Percentiles rank a stretch among this genome's conserved stretches.
phyloP scores from a whole-genome alignment of 35 echinoderm and acorn worm genomes.

The Apostichopus parvimensis region DNA sequence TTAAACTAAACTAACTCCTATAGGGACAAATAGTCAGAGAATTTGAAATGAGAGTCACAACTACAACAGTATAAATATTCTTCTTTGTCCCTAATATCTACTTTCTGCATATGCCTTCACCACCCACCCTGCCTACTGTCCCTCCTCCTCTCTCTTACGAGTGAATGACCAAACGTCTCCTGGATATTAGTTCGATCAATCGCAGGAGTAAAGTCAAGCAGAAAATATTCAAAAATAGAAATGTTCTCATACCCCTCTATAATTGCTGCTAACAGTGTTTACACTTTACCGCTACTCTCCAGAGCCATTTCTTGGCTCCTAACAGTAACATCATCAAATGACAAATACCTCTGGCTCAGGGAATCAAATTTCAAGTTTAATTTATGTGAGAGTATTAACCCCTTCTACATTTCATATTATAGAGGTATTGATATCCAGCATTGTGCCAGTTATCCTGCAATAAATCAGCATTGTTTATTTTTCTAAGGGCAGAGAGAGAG shows the following conservation, averaged over 20 bases:
- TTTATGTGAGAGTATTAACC: background rate
- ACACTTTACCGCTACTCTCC: background rate
- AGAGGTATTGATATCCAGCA: background rate
- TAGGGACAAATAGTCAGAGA: too few species aligned
- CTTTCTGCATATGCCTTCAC: too few species aligned
- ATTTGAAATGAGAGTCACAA: too few species aligned
- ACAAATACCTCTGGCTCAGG: background rate
- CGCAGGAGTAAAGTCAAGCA: too few species aligned
- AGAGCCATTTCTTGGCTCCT: background rate
- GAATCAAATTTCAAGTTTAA: background rate
- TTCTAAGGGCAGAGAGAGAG: slow-evolving; percentile 19
- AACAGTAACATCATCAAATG: background rate
- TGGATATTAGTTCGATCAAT: too few species aligned
- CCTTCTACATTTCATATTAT: slow-evolving; percentile 16
- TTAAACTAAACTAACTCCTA: too few species aligned
- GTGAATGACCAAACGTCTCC: too few species aligned
- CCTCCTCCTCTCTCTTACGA: too few species aligned
- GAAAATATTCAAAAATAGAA: too few species aligned
- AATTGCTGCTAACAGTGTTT: background rate
- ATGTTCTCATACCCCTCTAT: background rate
- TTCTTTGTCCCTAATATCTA: too few species aligned
- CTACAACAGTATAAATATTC: too few species aligned
- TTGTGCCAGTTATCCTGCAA: background rate
- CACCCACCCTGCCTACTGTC: too few species aligned
- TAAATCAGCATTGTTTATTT: slow-evolving; percentile 45